Base-by-base conservation (phyloP, 2,113 vertebrate genomes). In the Xenus cinereus region DNA sequence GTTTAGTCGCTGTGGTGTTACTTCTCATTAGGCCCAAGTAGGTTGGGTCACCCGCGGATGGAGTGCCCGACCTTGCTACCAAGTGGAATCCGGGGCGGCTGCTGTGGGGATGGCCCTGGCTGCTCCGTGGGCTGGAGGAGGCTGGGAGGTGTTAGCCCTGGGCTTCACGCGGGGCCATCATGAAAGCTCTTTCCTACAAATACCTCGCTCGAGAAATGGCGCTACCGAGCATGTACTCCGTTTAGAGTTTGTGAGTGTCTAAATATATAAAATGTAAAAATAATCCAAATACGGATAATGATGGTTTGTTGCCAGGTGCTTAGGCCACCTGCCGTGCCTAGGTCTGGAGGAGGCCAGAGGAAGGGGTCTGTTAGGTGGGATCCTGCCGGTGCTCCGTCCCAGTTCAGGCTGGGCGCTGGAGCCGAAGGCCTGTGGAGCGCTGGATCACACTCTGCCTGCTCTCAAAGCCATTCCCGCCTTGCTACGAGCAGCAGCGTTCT, bases 351-450 rank as follows among this genome's bases (percentile, higher is more conserved):
- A 18, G 19, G 35, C 32, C 9, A 0, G 8, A 0, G 15, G 14
- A 6, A 12, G 26, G 26, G 56, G 32, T 23, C 28, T 33, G 56
- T 20, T 8, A 3, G 1, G 0, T 18, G 56, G 27, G 22, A 3
- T 23, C 21, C 15, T 6, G 6, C 37, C 6, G 45, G 33, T n/a
- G 11, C 6, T 4, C 3, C 5, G 4, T 14, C 30, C 12, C 6
- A 0, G 5, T 10, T 23, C 9, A 2, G 54, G 39, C 48, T 21
- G 51, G 45, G 43, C 12, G 2, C 6, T 8, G 2, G 0, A 50
- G 77, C 56, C 22, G 50, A 17, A 6, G 56, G 1, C 7, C 8
- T 1, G 15, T 12, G 53, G 21, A 48, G 16, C 2, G 16, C 53
- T 30, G 27, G 6, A 5, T 43, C 30, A 2, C 12, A 2, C 30